A percentile compares a stretch with the other conserved stretches of the same genome.
phyloP scores from a whole-genome alignment of 2,888 invertebrate genomes.

The Mechanitis messenoides region DNA sequence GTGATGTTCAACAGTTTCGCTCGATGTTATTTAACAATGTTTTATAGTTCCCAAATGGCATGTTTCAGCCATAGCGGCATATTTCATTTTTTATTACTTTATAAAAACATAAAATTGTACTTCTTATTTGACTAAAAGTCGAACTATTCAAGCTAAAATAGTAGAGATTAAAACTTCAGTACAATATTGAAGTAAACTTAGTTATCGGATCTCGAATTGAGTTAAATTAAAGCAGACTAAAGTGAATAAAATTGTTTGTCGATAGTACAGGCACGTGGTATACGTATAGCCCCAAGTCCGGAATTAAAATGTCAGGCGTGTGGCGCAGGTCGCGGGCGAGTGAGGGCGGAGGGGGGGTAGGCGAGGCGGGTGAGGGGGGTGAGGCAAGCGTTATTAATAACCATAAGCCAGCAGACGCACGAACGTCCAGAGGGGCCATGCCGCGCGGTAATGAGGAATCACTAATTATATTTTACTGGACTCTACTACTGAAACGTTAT shows the following conservation, averaged over 20 bases:
- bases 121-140: neutral
- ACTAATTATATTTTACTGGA: conserved; percentile 77
- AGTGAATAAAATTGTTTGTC: conserved; percentile 63
- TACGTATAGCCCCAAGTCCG: conserved; percentile 62
- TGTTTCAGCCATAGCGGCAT: conserved; percentile 25
- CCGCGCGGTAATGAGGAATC: conserved; percentile 75
- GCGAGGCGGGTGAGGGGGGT: conserved; percentile 49
- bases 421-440: conserved; percentile 75
- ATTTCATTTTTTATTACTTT: conserved; percentile 16
- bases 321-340: conserved; percentile 59
- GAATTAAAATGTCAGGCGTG: conserved; percentile 77
- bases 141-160: neutral
- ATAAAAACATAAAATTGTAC: conserved; percentile 3
- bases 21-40: conserved; percentile 52
- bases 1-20: conserved; percentile 60
- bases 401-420: conserved; percentile 77
- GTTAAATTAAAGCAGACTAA: conserved; percentile 45
- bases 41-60: conserved; percentile 31
- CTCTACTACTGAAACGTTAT: conserved; percentile 64
- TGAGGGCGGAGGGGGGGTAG: conserved; percentile 55
- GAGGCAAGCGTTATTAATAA: conserved; percentile 72
- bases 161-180: neutral
- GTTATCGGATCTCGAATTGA: conserved; percentile 10
- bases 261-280: conserved; percentile 55
- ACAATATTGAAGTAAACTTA: conserved; percentile 4